These are phyloP conservation scores for Myocastor coypus DNA, from an alignment of 2,113 vertebrate species.

Conservation along the genomic window DNA sequence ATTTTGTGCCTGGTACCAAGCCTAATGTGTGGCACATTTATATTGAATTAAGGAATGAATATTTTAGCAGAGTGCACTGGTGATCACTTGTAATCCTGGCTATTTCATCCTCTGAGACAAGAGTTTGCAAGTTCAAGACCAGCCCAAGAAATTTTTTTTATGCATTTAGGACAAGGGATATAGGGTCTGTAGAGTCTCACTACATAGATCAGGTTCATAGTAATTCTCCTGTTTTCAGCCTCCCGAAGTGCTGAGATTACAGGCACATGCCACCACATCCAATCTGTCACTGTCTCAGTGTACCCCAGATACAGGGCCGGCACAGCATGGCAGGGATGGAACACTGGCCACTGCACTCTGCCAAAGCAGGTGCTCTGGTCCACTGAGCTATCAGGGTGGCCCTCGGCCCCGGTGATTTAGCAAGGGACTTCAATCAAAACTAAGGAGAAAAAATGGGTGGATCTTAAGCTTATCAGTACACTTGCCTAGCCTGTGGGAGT, in stretches of 20 bases:
- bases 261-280: no score
- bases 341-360: no score
- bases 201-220: no score
- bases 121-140: background rate
- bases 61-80: background rate
- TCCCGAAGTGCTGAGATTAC: no score
- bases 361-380: no score
- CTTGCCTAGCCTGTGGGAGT: background rate
- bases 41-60: conserved; percentile 16
- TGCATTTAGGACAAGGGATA: no score
- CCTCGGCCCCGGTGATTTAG: background rate
- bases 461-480: background rate
- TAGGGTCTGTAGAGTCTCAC: no score
- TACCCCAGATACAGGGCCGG: no score
- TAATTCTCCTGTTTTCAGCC: no score
- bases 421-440: background rate
- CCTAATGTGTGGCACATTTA: background rate
- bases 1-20: background rate
- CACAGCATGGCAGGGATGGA: no score
- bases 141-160: background rate
- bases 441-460: background rate
- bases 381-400: no score
- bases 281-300: no score
- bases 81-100: background rate
- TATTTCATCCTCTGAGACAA: background rate